A percentile compares a stretch with the other conserved stretches of the same genome.
phyloP scores from a whole-genome alignment of 2,797 vertebrate genomes.

The Saxicola maurus region DNA sequence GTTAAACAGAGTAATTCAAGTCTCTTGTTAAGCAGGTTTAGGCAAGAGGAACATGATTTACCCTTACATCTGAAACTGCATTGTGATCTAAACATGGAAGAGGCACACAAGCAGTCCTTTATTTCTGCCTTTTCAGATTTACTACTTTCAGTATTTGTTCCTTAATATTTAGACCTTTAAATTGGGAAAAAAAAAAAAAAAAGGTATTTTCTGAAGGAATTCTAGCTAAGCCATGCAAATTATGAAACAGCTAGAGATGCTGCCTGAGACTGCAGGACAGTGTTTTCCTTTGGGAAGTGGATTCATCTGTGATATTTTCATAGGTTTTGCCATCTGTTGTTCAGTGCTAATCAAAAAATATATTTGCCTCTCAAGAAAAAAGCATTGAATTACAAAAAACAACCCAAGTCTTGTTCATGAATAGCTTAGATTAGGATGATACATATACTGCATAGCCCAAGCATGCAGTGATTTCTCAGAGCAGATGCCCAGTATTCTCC shows the following conservation, averaged over 20 bases:
- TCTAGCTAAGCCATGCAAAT: background rate
- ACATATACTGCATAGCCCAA: background rate
- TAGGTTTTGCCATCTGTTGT: background rate
- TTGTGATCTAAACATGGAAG: background rate
- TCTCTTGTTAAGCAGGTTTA: background rate
- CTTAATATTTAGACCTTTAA: background rate
- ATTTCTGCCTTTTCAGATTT: background rate
- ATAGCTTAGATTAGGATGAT: background rate
- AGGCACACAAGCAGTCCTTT: rapidly evolving
- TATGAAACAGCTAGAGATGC: background rate
- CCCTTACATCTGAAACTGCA: background rate
- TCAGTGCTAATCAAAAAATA: background rate
- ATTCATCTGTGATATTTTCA: background rate
- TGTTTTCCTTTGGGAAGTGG: background rate
- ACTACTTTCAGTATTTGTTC: background rate
- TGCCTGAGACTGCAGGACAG: background rate
- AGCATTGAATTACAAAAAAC: background rate
- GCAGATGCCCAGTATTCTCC: background rate
- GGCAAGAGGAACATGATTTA: background rate
- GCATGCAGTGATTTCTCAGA: background rate
- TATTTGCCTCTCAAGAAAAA: background rate
- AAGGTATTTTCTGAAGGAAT: background rate
- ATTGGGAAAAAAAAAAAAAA: background rate
- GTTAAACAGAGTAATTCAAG: background rate
- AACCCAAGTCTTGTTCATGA: background rate